Conservation (phyloP, 2,113 vertebrate species). For the Vulpes vulpes region DNA sequence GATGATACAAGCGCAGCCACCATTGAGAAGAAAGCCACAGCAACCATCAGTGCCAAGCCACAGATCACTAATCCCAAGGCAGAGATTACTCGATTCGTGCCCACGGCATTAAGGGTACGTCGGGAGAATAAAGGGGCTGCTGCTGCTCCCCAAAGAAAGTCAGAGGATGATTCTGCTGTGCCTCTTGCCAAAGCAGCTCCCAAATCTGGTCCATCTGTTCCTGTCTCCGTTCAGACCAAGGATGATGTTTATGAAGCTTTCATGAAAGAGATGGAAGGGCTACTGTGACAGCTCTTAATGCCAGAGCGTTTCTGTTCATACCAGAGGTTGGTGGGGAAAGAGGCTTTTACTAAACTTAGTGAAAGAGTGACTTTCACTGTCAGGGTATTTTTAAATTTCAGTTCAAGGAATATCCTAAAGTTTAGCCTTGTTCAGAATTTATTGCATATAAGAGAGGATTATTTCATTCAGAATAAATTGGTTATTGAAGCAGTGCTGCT, state of each 20-base stretch:
- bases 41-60: slow-evolving; percentile 98
- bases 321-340: slow-evolving; percentile 41
- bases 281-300: slow-evolving; percentile 88
- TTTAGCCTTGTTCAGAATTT: slow-evolving; percentile 55
- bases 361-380: slow-evolving; percentile 49
- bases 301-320: neutral
- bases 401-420: slow-evolving; percentile 55
- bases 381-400: slow-evolving; percentile 71
- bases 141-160: slow-evolving; percentile 87
- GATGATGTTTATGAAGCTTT: slow-evolving; percentile 99
- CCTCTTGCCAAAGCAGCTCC: slow-evolving; percentile 88
- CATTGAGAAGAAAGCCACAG: slow-evolving; percentile 93
- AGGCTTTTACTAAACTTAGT: neutral
- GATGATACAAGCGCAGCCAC: slow-evolving; percentile 91
- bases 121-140: slow-evolving; percentile 92
- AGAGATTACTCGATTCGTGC: slow-evolving; percentile 98
- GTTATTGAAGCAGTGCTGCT: slow-evolving; percentile 59
- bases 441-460: neutral
- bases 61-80: slow-evolving; percentile 99
- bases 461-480: slow-evolving; percentile 37
- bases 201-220: slow-evolving; percentile 87
- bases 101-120: slow-evolving; percentile 96
- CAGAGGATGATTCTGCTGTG: slow-evolving; percentile 88
- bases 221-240: slow-evolving; percentile 96
- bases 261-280: slow-evolving; percentile 99